Evolutionary conservation across 2,888 invertebrate genomes (phyloP).

Genomic region (Tinea pellionella): DNA sequence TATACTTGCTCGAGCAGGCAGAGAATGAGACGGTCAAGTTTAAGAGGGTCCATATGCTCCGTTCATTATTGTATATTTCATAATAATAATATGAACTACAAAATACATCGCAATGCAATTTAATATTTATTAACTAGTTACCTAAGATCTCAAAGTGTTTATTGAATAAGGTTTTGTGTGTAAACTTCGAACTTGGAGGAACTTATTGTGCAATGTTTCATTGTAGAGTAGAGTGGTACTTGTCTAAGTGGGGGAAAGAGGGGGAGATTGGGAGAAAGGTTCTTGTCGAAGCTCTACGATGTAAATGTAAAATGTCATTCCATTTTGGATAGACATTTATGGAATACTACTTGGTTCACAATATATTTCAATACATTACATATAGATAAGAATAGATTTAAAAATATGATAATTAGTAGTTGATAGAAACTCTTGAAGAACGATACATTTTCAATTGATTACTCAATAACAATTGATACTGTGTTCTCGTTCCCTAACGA

Average conservation of each 20-base stretch:
- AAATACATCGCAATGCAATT: no score
- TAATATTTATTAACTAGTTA: background rate
- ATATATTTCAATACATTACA: background rate
- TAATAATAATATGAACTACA: no score
- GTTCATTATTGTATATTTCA: no score
- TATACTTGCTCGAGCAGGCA: no score
- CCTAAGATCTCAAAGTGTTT: slow-evolving; percentile 2
- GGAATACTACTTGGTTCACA: background rate
- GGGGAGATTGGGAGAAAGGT: background rate
- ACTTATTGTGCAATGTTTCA: slow-evolving; percentile 41
- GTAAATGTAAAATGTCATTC: background rate
- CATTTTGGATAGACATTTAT: background rate
- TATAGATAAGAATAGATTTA: background rate
- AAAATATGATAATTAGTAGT: background rate
- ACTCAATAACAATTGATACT: background rate
- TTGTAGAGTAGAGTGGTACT: slow-evolving; percentile 20
- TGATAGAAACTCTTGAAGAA: no score
- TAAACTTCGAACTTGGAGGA: slow-evolving; percentile 19
- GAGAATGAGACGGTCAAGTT: no score
- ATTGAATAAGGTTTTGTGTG: background rate
- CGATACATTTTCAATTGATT: background rate
- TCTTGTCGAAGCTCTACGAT: slow-evolving; percentile 5
- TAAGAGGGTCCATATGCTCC: no score
- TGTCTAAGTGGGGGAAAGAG: slow-evolving; percentile 3
- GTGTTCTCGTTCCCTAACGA: background rate